These are phyloP conservation scores for Cancer borealis DNA, from an alignment of 2,888 invertebrate genomes.

Conservation along the genomic window DNA sequence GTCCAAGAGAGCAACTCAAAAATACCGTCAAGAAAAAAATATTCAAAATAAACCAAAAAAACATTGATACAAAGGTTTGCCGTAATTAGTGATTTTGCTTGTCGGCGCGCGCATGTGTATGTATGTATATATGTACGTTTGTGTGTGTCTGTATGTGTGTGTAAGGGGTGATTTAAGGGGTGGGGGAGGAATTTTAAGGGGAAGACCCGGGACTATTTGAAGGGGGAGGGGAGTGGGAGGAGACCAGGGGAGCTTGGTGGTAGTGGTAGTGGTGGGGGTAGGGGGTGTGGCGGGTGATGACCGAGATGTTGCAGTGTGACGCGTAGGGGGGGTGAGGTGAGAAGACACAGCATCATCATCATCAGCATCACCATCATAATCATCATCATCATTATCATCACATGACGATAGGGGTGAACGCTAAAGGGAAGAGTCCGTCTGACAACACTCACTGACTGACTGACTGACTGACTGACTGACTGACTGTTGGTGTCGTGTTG, in stretches of 20 bases:
- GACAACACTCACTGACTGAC: conserved; percentile 14
- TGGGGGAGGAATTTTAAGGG: neutral
- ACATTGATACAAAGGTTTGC: conserved; percentile 42
- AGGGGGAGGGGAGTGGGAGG: neutral
- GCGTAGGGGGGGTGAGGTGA: neutral
- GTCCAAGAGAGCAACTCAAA: conserved; percentile 70
- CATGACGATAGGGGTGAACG: conserved; percentile 16
- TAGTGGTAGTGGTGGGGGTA: neutral
- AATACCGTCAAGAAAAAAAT: conserved; percentile 66
- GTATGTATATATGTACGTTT: neutral
- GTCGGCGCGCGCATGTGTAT: neutral
- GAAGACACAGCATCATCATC: conserved; percentile 23
- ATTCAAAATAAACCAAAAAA: conserved; percentile 59
- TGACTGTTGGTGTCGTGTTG: conserved; percentile 22
- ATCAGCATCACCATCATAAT: conserved; percentile 14
- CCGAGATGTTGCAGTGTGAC: conserved; percentile 9
- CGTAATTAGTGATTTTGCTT: conserved; percentile 39
- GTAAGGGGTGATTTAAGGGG: conserved; percentile 44
- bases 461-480: conserved; percentile 22
- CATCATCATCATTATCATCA: neutral
- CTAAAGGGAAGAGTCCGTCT: neutral
- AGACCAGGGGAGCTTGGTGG: conserved; percentile 32
- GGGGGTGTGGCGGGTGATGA: neutral
- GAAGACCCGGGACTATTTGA: conserved; percentile 13
- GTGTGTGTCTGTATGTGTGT: neutral